Conservation (phyloP, 2,888 invertebrate species). For the Cecidostiba fungosa region DNA sequence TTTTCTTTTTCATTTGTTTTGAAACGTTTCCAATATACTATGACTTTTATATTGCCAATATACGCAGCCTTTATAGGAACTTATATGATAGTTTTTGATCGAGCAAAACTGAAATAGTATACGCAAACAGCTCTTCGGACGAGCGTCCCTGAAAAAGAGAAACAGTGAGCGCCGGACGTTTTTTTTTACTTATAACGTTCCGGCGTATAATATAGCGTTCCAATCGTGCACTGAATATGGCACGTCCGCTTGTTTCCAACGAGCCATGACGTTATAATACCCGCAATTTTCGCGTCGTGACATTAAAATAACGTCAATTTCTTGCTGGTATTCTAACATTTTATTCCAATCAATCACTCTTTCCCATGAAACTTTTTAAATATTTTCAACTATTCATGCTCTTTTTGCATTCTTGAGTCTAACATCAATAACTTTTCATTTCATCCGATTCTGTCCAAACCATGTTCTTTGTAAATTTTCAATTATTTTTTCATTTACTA, state of each 20-base stretch:
- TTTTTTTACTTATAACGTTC: constrained; percentile 46
- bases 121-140: constrained; percentile 46
- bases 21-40: background rate
- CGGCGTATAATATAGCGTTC: constrained; percentile 41
- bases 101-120: constrained; percentile 20
- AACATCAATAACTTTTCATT: constrained; percentile 35
- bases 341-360: constrained; percentile 29
- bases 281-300: constrained; percentile 41
- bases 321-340: constrained; percentile 58
- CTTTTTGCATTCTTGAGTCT: constrained; percentile 42
- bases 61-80: constrained; percentile 51
- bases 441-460: background rate
- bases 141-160: constrained; percentile 56
- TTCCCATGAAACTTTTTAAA: constrained; percentile 35
- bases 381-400: constrained; percentile 39
- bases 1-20: background rate
- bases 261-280: constrained; percentile 47
- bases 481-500: constrained; percentile 8
- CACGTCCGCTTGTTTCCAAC: constrained; percentile 51
- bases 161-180: constrained; percentile 27
- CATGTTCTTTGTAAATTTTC: background rate
- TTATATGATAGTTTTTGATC: constrained; percentile 51
- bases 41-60: constrained; percentile 29
- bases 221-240: constrained; percentile 50
- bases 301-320: constrained; percentile 49